Evolutionary conservation across 2,113 vertebrate species (phyloP).

Genomic region (Pterophyllum scalare): DNA sequence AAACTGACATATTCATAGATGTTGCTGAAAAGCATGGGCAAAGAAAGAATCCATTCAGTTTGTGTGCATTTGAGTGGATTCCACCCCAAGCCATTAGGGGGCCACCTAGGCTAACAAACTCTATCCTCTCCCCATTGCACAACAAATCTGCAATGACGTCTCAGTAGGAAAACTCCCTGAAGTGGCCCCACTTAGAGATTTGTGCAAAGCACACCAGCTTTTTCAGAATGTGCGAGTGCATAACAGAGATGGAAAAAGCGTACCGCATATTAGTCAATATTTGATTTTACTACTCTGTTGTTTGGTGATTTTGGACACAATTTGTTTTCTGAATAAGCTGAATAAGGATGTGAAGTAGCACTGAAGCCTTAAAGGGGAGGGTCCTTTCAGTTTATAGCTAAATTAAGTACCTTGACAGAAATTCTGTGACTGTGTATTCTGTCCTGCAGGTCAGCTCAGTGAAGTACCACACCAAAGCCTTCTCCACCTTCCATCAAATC

Average conservation of each 20-base stretch:
- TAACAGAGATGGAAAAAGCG: not conserved
- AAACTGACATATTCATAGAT: not conserved
- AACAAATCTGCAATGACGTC: not conserved
- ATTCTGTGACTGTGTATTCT: not conserved
- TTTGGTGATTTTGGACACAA: not conserved
- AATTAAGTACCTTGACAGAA: not conserved
- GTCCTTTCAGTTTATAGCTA: not conserved
- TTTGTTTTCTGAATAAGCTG: not conserved
- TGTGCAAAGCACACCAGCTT: not conserved
- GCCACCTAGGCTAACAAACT: not conserved
- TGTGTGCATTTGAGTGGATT: not conserved
- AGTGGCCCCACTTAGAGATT: not conserved
- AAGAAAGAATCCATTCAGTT: not conserved
- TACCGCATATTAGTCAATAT: not conserved
- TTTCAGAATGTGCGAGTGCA: not conserved
- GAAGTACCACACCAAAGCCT: conserved; percentile 83
- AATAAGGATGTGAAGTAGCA: not conserved
- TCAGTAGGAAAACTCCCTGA: not conserved
- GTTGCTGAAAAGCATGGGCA: not conserved
- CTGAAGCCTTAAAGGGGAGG: not conserved
- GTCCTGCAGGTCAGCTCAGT: conserved; percentile 82
- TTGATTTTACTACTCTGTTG: not conserved
- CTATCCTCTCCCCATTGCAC: not conserved
- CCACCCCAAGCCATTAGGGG: not conserved
- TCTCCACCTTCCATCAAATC: conserved; percentile 92